These are phyloP conservation scores for Noctua pronuba DNA, from an alignment of 2,888 invertebrate genomes.

Conservation along the genomic window DNA sequence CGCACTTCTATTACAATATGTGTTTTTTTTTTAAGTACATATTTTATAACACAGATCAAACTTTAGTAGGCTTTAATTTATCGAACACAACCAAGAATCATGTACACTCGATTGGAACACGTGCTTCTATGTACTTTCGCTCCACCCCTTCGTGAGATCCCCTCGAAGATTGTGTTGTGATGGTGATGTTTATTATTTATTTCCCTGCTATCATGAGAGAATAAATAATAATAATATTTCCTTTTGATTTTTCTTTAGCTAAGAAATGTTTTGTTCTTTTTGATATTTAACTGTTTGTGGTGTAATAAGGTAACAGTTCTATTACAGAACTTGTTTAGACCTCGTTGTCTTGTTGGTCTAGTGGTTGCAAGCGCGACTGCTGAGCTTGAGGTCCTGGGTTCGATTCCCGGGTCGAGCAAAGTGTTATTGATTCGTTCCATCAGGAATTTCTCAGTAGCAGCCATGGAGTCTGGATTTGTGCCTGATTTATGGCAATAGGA, in stretches of 20 bases:
- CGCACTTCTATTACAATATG: too few species aligned
- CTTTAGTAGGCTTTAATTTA: not conserved
- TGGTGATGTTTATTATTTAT: conserved; percentile 41
- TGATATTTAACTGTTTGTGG: not conserved
- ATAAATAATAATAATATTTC: conserved; percentile 28
- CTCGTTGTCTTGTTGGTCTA: too few species aligned
- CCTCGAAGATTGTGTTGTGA: conserved; percentile 15
- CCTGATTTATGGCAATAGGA: not conserved
- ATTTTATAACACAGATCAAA: not conserved
- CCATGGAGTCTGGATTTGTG: not conserved
- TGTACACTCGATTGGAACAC: not conserved
- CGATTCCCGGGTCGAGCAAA: too few species aligned
- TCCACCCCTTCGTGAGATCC: conserved; percentile 28
- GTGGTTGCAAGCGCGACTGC: too few species aligned
- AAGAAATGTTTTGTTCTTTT: not conserved
- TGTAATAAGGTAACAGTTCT: not conserved
- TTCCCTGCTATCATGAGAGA: conserved; percentile 8
- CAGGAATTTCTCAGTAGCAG: too few species aligned
- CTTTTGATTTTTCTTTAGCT: conserved; percentile 1
- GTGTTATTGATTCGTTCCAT: too few species aligned
- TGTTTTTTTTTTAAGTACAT: not conserved
- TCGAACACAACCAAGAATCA: not conserved
- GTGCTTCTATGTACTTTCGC: not conserved
- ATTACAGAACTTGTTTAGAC: not conserved
- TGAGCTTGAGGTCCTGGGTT: too few species aligned